Evolutionary conservation across 2,113 vertebrate genomes (phyloP), one percentile per base, ranked within the genome.

Genomic region (Glaucomys volans): DNA sequence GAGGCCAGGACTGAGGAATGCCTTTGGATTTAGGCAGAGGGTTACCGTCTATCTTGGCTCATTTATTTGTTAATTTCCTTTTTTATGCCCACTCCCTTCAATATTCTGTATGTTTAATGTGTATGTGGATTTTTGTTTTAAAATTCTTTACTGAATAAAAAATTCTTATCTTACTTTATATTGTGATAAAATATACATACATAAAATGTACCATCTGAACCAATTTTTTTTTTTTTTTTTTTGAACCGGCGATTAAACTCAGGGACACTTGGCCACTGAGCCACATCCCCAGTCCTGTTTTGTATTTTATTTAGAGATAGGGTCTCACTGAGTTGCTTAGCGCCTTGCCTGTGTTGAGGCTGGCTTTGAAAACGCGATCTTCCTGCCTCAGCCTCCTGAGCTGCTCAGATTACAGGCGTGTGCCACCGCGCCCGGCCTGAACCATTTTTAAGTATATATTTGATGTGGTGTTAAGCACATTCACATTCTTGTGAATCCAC

Each of bases 1-100:
- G 28, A 6, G 24, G 47, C 0, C 5, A 40, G 67, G 30, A 18
- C 1, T 22, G 28, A 30, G 69, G 30, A 47, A 10, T 0, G 4
- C 32, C 10, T 24, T 86, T 74, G 40, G 82, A 37, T 28, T 22
- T 37, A 37, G 57, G 57, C 9, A 30, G 20, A 40, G 67, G 59
- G 18, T 83, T 9, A 35, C 64, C 4, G 11, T 28, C 37, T 10
- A 35, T 18, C 66, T 35, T 24, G 9, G 40, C 30, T 11, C 22
- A 12, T n/a, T 37, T 52, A 22, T 44, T 52, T 91, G 18, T 50
- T 67, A 50, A 9, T 59, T 42, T 30, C 52, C 24, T 52, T 75
- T 44, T 54, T 37, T 22, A 35, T 8, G 3, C 9, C 28, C 18
- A 11, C 18, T 40, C 24, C 42, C 3, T 26, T 66, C 74, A 84